These are phyloP conservation scores for Galeopterus variegatus DNA, from an alignment of 2,113 vertebrate species.

Conservation along the genomic window DNA sequence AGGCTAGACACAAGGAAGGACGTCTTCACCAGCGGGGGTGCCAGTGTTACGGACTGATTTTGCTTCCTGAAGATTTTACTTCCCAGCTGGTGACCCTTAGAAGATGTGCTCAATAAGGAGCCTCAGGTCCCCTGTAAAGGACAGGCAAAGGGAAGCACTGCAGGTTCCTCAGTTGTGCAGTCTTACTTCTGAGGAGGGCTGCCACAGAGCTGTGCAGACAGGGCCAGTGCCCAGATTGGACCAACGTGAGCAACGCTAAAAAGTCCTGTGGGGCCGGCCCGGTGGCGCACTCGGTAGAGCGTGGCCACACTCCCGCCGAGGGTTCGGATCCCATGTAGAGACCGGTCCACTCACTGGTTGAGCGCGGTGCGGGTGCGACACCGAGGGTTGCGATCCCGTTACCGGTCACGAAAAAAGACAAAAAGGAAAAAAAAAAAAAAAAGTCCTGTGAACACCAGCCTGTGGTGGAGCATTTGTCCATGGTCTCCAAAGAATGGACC, in stretches of 20 bases:
- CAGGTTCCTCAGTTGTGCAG: fast-evolving
- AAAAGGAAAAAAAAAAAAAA: no score
- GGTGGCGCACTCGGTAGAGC: no score
- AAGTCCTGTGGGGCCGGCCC: no score
- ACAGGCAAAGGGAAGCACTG: neutral
- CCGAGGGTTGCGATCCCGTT: no score
- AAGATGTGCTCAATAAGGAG: neutral
- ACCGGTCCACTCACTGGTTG: no score
- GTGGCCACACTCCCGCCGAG: no score
- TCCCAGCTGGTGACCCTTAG: neutral
- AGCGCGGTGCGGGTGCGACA: no score
- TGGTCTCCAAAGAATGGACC: neutral
- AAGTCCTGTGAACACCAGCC: neutral
- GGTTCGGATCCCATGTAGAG: no score
- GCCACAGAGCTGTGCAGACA: neutral
- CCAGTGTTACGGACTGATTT: neutral
- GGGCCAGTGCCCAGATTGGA: neutral
- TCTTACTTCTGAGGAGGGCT: neutral
- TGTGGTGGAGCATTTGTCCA: neutral
- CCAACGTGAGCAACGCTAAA: neutral
- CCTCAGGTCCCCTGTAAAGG: neutral
- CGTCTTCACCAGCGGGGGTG: neutral
- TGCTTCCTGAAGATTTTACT: neutral
- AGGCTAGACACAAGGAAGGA: neutral
- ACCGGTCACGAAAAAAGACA: no score